phyloP scores from a whole-genome alignment of 2,888 invertebrate genomes.

The Tachina grossa region DNA sequence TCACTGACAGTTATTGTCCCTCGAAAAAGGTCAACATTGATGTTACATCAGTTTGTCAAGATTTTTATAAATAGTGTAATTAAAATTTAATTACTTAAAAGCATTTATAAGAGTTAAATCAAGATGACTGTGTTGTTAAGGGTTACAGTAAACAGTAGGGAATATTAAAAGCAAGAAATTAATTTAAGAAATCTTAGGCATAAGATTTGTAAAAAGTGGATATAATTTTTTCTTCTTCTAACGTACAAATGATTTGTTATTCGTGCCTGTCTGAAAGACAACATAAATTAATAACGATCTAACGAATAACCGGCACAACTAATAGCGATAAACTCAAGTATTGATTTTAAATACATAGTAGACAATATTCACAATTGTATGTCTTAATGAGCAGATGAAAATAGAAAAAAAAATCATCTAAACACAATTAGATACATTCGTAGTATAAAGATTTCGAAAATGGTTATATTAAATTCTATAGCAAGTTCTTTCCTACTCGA shows the following conservation, averaged over 20 bases:
- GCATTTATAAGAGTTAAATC: not conserved
- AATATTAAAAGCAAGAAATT: no score
- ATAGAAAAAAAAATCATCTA: not conserved
- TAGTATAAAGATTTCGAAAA: no score
- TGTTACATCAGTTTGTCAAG: not conserved
- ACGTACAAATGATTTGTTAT: not conserved
- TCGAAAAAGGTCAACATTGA: not conserved
- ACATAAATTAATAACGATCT: constrained; percentile 17
- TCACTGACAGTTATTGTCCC: no score
- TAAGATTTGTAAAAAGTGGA: no score
- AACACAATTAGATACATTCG: not conserved
- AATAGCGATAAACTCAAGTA: constrained; percentile 1
- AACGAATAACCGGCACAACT: not conserved
- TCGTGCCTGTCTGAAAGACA: constrained; percentile 2
- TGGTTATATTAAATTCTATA: no score
- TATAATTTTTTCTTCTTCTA: not conserved
- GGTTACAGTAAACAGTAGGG: not conserved
- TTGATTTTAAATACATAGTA: constrained; percentile 31
- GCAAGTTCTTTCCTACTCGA: no score
- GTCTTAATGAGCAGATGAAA: no score
- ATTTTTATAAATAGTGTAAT: not conserved
- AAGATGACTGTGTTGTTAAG: not conserved
- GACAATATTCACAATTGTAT: not conserved
- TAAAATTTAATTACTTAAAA: not conserved
- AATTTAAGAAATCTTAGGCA: no score